phyloP scores from a whole-genome alignment of 2,113 vertebrate genomes.

The Oreochromis aureus region DNA sequence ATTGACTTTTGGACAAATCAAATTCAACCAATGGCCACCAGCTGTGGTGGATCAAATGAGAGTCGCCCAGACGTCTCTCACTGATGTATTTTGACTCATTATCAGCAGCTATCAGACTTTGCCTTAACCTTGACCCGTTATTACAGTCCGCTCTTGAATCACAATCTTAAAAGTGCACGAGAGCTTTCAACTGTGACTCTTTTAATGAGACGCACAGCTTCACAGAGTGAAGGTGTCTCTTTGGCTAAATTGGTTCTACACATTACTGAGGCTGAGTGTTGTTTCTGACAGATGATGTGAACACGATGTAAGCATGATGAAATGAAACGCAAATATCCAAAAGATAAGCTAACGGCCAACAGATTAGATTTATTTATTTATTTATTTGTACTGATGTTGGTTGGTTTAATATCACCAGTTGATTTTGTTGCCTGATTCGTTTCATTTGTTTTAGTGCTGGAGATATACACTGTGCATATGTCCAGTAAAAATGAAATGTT shows the following conservation, averaged over 20 bases:
- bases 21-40: background rate
- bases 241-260: background rate
- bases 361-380: background rate
- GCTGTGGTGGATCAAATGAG: background rate
- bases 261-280: background rate
- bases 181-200: background rate
- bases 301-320: conserved; percentile 6
- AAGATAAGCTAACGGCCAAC: background rate
- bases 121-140: background rate
- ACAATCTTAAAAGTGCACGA: background rate
- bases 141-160: background rate
- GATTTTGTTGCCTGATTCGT: background rate
- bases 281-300: conserved; percentile 13
- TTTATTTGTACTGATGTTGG: background rate
- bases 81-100: background rate
- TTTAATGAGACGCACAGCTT: background rate
- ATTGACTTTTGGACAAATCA: background rate
- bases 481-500: background rate
- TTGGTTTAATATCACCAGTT: background rate
- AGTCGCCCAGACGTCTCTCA: background rate
- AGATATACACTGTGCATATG: background rate
- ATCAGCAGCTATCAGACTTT: background rate
- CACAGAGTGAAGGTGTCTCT: background rate
- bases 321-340: conserved; percentile 26
- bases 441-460: background rate